Conservation (phyloP, 2,113 vertebrate species). For the Rousettus leschenaultii region DNA sequence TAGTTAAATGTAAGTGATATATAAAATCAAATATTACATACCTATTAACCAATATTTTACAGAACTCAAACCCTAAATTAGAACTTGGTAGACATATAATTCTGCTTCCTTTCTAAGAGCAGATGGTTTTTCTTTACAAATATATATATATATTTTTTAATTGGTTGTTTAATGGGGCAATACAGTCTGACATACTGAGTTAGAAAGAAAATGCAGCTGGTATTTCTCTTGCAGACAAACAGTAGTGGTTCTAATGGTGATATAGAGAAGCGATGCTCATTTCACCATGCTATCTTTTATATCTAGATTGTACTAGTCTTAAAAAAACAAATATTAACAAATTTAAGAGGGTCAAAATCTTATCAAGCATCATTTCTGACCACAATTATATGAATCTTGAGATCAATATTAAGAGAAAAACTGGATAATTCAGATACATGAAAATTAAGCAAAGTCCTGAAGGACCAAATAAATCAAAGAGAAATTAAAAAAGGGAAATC, state of each 20-base stretch:
- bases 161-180: background rate
- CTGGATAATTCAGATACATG: background rate
- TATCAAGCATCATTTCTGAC: background rate
- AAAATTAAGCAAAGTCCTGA: background rate
- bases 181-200: background rate
- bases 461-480: background rate
- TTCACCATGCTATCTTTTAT: background rate
- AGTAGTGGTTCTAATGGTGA: background rate
- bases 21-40: background rate
- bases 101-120: background rate
- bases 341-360: background rate
- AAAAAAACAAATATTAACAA: background rate
- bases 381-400: background rate
- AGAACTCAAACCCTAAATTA: background rate
- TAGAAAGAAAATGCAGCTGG: background rate
- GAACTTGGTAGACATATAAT: background rate
- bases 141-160: constrained; percentile 12
- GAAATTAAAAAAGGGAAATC: background rate
- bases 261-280: background rate
- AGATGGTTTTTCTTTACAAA: background rate
- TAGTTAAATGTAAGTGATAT: background rate
- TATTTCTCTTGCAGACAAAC: background rate
- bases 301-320: background rate
- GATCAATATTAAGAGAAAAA: background rate
- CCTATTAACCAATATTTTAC: background rate